Conservation (phyloP, 2,113 vertebrate species). For the Garra rufa region DNA sequence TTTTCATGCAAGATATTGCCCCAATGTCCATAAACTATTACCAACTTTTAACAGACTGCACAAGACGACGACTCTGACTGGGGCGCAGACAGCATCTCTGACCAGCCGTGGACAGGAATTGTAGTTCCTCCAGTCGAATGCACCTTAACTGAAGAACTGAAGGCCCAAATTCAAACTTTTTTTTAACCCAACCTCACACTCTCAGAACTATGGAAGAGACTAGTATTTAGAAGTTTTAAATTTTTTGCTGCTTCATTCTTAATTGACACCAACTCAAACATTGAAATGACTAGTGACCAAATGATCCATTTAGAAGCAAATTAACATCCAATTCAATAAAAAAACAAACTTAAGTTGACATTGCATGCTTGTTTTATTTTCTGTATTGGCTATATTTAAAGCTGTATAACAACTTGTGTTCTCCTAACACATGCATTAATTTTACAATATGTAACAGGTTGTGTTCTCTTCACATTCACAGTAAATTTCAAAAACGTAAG, state of each 20-base stretch:
- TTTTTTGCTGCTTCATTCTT: neutral
- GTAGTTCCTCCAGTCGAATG: slow-evolving; percentile 7
- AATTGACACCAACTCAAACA: neutral
- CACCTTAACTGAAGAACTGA: slow-evolving; percentile 6
- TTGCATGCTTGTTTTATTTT: slow-evolving; percentile 5
- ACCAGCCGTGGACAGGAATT: neutral
- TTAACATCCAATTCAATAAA: neutral
- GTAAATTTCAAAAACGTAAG: neutral
- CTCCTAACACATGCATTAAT: neutral
- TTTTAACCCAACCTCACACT: slow-evolving; percentile 2
- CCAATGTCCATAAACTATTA: neutral
- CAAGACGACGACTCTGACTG: slow-evolving; percentile 10
- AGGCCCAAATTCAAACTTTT: neutral
- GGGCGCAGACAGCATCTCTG: neutral
- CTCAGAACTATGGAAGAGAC: slow-evolving; percentile 1
- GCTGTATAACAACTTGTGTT: neutral
- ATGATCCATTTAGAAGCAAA: neutral
- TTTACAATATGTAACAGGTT: neutral
- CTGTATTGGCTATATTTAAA: neutral
- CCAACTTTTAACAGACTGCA: slow-evolving; percentile 7
- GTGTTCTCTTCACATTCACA: neutral
- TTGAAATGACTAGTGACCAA: neutral
- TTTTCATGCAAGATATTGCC: neutral
- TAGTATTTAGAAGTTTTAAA: neutral
- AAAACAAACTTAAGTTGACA: neutral